Percentiles rank a stretch among this genome's conserved stretches.
Conservation (phyloP, 2,113 vertebrate species). For the Caranx ignobilis region DNA sequence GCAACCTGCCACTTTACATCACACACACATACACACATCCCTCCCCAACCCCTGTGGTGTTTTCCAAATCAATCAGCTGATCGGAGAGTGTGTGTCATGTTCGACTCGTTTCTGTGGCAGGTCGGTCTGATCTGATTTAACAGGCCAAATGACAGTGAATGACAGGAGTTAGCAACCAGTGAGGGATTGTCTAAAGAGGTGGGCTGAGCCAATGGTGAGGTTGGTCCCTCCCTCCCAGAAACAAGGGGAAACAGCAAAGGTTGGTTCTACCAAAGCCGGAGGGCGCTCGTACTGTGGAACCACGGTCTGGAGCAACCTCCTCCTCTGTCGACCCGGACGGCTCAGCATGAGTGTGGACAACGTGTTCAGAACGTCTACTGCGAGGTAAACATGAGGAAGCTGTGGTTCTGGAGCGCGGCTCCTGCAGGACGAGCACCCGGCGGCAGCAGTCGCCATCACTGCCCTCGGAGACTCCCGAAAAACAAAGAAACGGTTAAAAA, state of each 20-base stretch:
- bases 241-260: slow-evolving; percentile 20
- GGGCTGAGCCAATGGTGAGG: slow-evolving; percentile 24
- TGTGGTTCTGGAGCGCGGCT: slow-evolving; percentile 32
- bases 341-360: too few relatives aligned
- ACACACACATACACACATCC: neutral
- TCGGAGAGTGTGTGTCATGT: slow-evolving; percentile 6
- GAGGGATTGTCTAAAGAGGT: slow-evolving; percentile 44
- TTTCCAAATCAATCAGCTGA: slow-evolving; percentile 14
- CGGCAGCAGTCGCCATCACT: too few relatives aligned
- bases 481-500: slow-evolving; percentile 70
- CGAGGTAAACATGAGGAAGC: neutral
- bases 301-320: neutral
- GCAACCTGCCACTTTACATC: slow-evolving; percentile 45
- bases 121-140: slow-evolving; percentile 1
- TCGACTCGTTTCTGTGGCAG: neutral
- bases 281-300: slow-evolving; percentile 16
- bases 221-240: slow-evolving; percentile 58
- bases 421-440: slow-evolving; percentile 31
- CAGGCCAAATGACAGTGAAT: slow-evolving; percentile 54
- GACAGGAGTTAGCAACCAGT: slow-evolving; percentile 63
- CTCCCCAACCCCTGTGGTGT: neutral
- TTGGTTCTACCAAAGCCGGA: slow-evolving; percentile 22
- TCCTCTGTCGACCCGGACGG: too few relatives aligned
- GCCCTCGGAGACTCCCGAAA: slow-evolving; percentile 24
- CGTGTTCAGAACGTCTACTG: neutral